phyloP scores from a whole-genome alignment of 2,113 vertebrate genomes.

The Laticauda laticaudata region DNA sequence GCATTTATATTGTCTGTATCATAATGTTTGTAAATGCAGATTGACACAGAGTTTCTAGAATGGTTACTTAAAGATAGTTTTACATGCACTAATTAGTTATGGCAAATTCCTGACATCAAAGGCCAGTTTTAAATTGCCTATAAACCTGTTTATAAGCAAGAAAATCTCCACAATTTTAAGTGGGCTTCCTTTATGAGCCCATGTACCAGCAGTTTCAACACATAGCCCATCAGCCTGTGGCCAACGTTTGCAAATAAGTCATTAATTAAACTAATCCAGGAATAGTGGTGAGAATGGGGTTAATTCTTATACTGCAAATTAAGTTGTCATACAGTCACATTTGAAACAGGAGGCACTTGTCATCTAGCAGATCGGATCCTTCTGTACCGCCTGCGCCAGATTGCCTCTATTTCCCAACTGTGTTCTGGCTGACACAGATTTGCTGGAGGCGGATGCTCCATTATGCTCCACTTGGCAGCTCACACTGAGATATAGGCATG shows the following conservation, averaged over 20 bases:
- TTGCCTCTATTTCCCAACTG: constrained; percentile 11
- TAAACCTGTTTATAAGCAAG: background rate
- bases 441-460: constrained; percentile 24
- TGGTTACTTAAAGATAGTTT: background rate
- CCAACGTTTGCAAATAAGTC: background rate
- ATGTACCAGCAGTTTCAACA: background rate
- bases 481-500: background rate
- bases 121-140: background rate
- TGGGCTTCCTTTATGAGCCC: background rate
- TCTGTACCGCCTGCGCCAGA: constrained; percentile 10
- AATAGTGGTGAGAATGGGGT: background rate
- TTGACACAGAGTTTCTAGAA: background rate
- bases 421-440: constrained; percentile 32
- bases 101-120: background rate
- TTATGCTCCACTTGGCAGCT: constrained; percentile 24
- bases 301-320: constrained; percentile 19
- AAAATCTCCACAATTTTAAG: background rate
- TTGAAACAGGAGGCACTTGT: constrained; percentile 30
- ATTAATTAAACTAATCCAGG: background rate
- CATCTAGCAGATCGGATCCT: constrained; percentile 18
- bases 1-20: background rate
- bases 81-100: background rate
- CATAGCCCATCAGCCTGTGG: background rate
- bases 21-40: background rate
- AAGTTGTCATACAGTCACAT: constrained; percentile 18